Conservation (phyloP, 2,113 vertebrate genomes). For the Urocitellus parryii region DNA sequence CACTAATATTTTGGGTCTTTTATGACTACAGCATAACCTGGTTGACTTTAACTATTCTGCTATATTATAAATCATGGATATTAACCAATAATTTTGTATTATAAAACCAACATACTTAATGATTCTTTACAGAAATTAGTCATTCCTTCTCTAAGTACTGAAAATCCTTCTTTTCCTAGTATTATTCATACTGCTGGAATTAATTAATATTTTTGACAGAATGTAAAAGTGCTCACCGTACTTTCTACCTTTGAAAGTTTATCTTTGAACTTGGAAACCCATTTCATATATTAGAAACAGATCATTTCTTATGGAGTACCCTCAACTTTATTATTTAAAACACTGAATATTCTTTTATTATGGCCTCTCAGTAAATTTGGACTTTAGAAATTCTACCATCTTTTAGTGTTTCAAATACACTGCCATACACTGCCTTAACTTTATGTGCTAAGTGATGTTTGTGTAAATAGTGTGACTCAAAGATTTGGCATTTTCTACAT, state of each 20-base stretch:
- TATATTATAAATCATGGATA: not conserved
- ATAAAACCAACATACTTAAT: not conserved
- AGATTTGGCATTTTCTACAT: not conserved
- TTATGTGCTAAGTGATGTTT: not conserved
- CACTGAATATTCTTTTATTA: not conserved
- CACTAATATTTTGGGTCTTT: not conserved
- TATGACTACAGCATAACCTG: not conserved
- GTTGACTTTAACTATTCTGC: not conserved
- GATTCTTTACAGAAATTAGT: not conserved
- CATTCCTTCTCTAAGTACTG: not conserved
- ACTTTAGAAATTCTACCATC: not conserved
- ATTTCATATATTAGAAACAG: not conserved
- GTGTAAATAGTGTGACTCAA: not conserved
- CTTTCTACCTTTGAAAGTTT: not conserved
- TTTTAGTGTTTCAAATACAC: not conserved
- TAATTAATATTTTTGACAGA: not conserved
- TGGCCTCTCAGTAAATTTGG: not conserved
- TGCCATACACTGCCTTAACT: fast-evolving
- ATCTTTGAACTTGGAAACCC: not conserved
- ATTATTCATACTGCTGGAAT: not conserved
- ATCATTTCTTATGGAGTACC: not conserved
- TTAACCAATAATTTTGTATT: not conserved
- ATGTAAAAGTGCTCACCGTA: too few species aligned
- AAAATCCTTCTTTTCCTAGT: not conserved
- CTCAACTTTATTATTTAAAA: not conserved